Evolutionary conservation across 2,888 invertebrate genomes (phyloP).

Genomic region (Theretra japonica): DNA sequence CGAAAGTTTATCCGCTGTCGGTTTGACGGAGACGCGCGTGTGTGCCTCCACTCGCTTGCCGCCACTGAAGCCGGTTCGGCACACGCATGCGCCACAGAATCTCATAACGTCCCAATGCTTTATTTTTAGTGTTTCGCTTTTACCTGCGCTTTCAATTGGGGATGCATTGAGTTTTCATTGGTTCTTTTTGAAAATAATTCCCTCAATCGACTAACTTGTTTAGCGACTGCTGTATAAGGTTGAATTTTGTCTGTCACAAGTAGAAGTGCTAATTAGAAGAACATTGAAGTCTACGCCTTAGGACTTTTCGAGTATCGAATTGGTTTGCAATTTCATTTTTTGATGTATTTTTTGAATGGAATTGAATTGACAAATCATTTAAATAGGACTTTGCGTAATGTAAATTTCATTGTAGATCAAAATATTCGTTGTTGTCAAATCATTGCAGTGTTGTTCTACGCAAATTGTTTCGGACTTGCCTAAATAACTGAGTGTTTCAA

Average conservation of each 20-base stretch:
- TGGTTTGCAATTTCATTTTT: background rate
- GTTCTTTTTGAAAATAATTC: constrained; percentile 26
- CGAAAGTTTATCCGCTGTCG: constrained; percentile 31
- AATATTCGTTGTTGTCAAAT: background rate
- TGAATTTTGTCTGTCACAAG: background rate
- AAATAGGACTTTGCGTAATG: background rate
- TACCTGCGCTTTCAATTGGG: constrained; percentile 49
- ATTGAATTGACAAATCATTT: background rate
- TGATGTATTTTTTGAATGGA: background rate
- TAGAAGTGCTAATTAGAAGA: background rate
- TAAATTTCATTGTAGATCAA: background rate
- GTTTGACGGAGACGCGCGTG: constrained; percentile 44
- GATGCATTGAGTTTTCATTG: constrained; percentile 33
- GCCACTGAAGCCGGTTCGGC: constrained; percentile 47
- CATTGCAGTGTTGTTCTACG: background rate
- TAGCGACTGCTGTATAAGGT: background rate
- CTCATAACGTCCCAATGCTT: constrained; percentile 44
- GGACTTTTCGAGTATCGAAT: background rate
- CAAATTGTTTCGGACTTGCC: no score
- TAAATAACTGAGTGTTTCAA: no score
- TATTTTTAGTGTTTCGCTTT: constrained; percentile 51
- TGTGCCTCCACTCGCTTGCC: constrained; percentile 45
- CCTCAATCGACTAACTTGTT: constrained; percentile 25
- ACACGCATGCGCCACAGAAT: constrained; percentile 49
- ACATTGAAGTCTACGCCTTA: background rate